phyloP scores from a whole-genome alignment of 2,888 invertebrate species.

The Augiades crinisus region DNA sequence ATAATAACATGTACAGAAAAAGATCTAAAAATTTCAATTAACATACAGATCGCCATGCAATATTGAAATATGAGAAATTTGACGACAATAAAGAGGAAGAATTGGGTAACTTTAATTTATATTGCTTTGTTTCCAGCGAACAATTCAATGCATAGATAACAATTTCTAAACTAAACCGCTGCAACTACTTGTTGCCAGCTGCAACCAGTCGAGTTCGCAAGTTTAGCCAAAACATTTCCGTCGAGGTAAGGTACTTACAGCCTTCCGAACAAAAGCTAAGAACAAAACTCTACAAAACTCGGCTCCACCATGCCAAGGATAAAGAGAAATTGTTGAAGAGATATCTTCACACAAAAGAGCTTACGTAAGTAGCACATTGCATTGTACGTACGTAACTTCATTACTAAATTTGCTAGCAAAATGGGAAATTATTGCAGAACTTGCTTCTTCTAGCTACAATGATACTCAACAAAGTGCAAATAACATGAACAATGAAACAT shows the following conservation, averaged over 20 bases:
- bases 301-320: slow-evolving; percentile 4
- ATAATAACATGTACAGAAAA: too few relatives aligned
- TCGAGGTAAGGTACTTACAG: slow-evolving; percentile 30
- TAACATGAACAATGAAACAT: neutral
- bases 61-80: too few relatives aligned
- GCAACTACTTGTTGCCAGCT: slow-evolving; percentile 29
- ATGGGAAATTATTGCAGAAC: slow-evolving; percentile 2
- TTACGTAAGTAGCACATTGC: slow-evolving; percentile 5
- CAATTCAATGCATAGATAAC: slow-evolving; percentile 13
- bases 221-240: slow-evolving; percentile 28
- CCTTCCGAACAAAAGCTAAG: slow-evolving; percentile 29
- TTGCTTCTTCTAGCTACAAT: neutral
- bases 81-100: too few relatives aligned
- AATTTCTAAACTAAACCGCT: neutral
- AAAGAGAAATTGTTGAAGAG: neutral
- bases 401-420: slow-evolving; percentile 2
- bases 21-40: too few relatives aligned
- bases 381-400: neutral
- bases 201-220: slow-evolving; percentile 14
- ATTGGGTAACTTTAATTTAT: too few relatives aligned
- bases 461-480: neutral
- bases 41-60: too few relatives aligned
- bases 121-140: neutral
- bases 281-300: slow-evolving; percentile 21
- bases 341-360: slow-evolving; percentile 2